Percentiles rank a stretch among this genome's conserved stretches.
Evolutionary conservation across 2,888 invertebrate species (phyloP).

Genomic region (Campaea margaritaria): DNA sequence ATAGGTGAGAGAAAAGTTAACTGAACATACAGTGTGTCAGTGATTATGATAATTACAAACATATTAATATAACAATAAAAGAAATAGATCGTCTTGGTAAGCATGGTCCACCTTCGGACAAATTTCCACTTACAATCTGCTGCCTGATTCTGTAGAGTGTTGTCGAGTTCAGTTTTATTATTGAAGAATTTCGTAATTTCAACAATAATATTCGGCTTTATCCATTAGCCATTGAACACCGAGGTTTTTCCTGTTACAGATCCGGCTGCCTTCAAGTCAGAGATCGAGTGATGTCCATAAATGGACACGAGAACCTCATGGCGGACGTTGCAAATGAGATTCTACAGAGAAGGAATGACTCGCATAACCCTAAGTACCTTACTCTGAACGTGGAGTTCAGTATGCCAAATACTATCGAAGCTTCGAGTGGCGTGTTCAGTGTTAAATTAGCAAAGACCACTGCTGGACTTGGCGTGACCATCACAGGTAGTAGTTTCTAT

Average conservation of each 20-base stretch:
- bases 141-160: too few relatives aligned
- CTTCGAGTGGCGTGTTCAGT: constrained; percentile 95
- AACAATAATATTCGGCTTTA: too few relatives aligned
- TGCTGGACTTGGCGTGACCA: constrained; percentile 95
- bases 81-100: too few relatives aligned
- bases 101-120: too few relatives aligned
- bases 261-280: constrained; percentile 91
- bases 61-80: too few relatives aligned
- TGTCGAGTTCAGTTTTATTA: too few relatives aligned
- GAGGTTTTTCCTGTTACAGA: constrained; percentile 62
- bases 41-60: too few relatives aligned
- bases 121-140: too few relatives aligned
- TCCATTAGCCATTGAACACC: too few relatives aligned
- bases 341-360: constrained; percentile 84
- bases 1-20: constrained; percentile 60
- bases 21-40: not conserved
- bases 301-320: constrained; percentile 89
- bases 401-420: constrained; percentile 95
- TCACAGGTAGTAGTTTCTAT: constrained; percentile 86
- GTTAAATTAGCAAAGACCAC: constrained; percentile 93
- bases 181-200: too few relatives aligned
- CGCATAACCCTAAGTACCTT: constrained; percentile 87
- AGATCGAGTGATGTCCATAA: constrained; percentile 93
- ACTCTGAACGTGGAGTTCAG: constrained; percentile 94
- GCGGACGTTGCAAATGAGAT: constrained; percentile 86